Evolutionary conservation across 2,113 vertebrate species (phyloP), one percentile per base, ranked within the genome.

Genomic region (Furnarius figulus): DNA sequence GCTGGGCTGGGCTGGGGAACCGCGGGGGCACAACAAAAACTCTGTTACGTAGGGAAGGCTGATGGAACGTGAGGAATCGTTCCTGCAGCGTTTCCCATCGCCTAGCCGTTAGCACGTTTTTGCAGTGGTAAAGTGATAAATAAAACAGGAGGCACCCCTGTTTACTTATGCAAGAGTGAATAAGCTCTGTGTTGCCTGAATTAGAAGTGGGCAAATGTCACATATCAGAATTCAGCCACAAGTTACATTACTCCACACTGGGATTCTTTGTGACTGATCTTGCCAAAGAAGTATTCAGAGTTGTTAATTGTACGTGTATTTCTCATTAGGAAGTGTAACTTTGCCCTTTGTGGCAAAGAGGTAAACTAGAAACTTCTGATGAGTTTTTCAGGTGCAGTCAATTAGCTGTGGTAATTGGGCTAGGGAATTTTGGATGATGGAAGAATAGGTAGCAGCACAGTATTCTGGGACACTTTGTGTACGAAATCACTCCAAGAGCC

Each of bases 401-500:
- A 6, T 55, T 63, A 42, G 18, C 35, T 67, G 2, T 3, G 0
- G 4, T 78, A 52, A 56, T 5, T 33, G 16, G 39, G 25, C 23
- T 78, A 47, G 23, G n/a, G 55, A 44, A 9, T 46, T 55, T 70
- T 67, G 61, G 18, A 2, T 35, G 27, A 42, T 71, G 9, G 61
- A 13, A 19, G 33, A 59, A 47, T 20, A 20, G 37, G 56, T 56
- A n/a, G 40, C 1, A 3, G 30, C 40, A 42, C 0, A 0, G 3
- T 78, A 19, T 1, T 3, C 28, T 15, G 25, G 53, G 44, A 39
- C 5, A 2, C 1, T 0, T 35, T 30, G 6, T 9, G 21, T 23
- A 28, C 46, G 53, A 14, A 67, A 68, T 0, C 27, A 39, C 3
- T 3, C 1, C 0, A 15, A 35, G 21, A 67, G 27, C 9, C 47